These are phyloP conservation scores for Saguinus imperator DNA, from an alignment of 2,113 vertebrate genomes.

Conservation along the genomic window DNA sequence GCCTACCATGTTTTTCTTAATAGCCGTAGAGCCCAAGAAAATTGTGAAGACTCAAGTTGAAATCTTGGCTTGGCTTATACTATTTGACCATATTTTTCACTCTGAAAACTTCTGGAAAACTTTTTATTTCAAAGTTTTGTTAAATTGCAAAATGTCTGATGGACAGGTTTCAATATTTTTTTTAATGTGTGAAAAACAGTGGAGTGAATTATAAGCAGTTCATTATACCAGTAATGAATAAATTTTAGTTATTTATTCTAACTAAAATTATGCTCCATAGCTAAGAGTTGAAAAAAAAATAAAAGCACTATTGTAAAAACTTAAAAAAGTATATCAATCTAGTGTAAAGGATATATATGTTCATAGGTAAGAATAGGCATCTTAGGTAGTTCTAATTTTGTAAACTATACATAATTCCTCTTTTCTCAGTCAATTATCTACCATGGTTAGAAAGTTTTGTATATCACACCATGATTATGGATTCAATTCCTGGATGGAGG, in stretches of 20 bases:
- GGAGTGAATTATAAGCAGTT: constrained; percentile 41
- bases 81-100: constrained; percentile 45
- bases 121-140: constrained; percentile 49
- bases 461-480: background rate
- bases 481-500: background rate
- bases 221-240: too few relatives aligned
- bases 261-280: background rate
- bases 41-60: constrained; percentile 16
- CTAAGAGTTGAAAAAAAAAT: background rate
- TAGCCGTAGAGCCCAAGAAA: constrained; percentile 38
- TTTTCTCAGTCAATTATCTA: background rate
- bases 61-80: constrained; percentile 41
- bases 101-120: constrained; percentile 60
- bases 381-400: background rate
- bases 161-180: constrained; percentile 49
- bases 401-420: background rate
- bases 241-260: too few relatives aligned
- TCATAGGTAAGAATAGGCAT: background rate
- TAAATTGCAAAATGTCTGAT: constrained; percentile 50
- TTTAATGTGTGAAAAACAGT: constrained; percentile 13
- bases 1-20: constrained; percentile 58
- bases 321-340: background rate
- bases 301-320: background rate
- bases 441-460: background rate
- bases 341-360: background rate